Base-by-base conservation (phyloP, 1,140 invertebrate species). In the Adelges cooleyi region DNA sequence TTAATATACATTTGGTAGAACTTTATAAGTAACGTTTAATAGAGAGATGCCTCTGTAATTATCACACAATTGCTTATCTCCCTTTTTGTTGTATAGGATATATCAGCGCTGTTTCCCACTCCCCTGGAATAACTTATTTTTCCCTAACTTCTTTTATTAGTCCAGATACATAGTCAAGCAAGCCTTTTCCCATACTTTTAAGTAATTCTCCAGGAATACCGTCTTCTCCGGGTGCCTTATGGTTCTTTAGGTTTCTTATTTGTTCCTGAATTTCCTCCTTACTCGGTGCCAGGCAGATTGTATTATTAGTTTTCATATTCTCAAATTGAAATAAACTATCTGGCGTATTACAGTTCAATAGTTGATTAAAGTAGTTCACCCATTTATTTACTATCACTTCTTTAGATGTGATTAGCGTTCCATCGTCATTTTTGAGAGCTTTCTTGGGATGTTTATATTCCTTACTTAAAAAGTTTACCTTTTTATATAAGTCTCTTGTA, bases 381-480 rank as follows among this genome's bases (percentile, higher is more conserved):
- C 66, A 69, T 42, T 22, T 18, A 46, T 65, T 44, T 17, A 50
- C 25, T 23, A 62, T 62, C 25, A 4, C 20, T n/a, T 33, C 23
- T 36, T 50, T 23, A 29, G 42, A 40, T 18, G 53, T 25, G 23
- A 67, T 50, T n/a, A 67, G 18, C 18, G 65, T 49, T 22, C 66
- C 66, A 44, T 65, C 46, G 18, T 18, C 2, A 49, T 65, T 38
- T 49, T 54, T 53, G 20, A 66, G 33, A 44, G 66, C 8, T 27
- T 29, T 29, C 17, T 27, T 25, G 56, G 23, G 36, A 3, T 67
- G 62, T 17, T 53, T 36, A 33, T 48, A 69, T 8, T 67, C 66
- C 46, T 65, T 65, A 36, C 62, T 69, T 18, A 68, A 56, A 13
- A 23, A 49, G n/a, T 42, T 53, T 67, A n/a, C n/a, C n/a, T n/a